These are phyloP conservation scores for Theocolax elegans DNA, from an alignment of 1,140 invertebrate genomes.

Conservation along the genomic window DNA sequence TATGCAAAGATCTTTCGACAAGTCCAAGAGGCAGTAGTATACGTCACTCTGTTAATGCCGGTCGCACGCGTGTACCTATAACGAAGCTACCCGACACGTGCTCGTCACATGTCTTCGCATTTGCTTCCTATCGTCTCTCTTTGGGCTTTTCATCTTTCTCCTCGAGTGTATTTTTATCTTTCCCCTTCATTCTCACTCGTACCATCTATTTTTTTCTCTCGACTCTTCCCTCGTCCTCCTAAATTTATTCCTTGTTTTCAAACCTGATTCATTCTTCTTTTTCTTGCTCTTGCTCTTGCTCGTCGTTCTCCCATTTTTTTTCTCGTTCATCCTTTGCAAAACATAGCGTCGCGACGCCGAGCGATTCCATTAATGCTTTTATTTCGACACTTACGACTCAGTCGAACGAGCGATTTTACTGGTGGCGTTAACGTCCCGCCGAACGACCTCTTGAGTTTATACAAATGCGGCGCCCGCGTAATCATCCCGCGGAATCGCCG, in stretches of 20 bases:
- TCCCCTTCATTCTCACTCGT: background rate
- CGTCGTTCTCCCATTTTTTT: background rate
- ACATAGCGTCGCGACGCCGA: constrained; percentile 45
- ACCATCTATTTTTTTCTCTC: constrained; percentile 30
- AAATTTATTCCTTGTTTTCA: constrained; percentile 38
- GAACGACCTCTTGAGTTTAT: constrained; percentile 52
- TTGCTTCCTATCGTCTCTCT: constrained; percentile 42
- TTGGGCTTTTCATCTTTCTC: constrained; percentile 22
- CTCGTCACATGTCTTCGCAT: constrained; percentile 61
- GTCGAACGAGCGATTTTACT: constrained; percentile 58
- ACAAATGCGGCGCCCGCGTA: constrained; percentile 45
- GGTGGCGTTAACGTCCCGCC: constrained; percentile 52
- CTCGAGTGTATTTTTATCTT: constrained; percentile 35
- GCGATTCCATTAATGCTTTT: constrained; percentile 63
- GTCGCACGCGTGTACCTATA: background rate
- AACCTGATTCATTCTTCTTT: constrained; percentile 14
- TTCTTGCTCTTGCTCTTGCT: background rate
- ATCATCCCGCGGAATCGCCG: constrained; percentile 40
- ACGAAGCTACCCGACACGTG: constrained; percentile 56
- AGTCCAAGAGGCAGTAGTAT: constrained; percentile 29
- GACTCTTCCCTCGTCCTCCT: background rate
- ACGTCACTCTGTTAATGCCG: constrained; percentile 16
- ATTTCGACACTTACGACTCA: constrained; percentile 55
- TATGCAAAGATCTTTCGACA: constrained; percentile 7
- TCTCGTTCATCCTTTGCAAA: constrained; percentile 20